These are phyloP conservation scores for Acleris cristana DNA, from an alignment of 2,888 invertebrate species.

Conservation along the genomic window DNA sequence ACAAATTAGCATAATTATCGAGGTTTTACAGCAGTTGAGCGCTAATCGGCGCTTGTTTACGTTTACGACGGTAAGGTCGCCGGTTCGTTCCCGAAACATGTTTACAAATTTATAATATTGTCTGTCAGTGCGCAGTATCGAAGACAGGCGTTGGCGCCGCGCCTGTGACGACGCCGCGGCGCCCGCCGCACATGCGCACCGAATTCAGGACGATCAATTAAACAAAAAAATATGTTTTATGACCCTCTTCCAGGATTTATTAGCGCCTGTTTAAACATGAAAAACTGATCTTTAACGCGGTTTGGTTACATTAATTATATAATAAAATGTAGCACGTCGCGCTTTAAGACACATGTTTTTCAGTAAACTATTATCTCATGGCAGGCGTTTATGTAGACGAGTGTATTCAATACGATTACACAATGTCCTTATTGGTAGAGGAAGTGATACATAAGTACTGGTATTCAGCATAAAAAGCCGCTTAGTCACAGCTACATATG, in stretches of 20 bases:
- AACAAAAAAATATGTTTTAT: constrained; percentile 45
- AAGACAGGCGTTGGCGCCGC: constrained; percentile 34
- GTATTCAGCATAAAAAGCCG: constrained; percentile 30
- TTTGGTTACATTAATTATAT: no score
- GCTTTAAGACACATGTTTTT: constrained; percentile 10
- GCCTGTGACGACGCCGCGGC: constrained; percentile 47
- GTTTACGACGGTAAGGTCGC: constrained; percentile 56
- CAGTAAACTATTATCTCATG: background rate
- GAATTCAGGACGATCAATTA: constrained; percentile 43
- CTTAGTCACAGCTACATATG: constrained; percentile 29
- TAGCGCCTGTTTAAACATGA: constrained; percentile 19
- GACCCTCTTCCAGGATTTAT: constrained; percentile 37
- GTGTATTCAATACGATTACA: constrained; percentile 14
- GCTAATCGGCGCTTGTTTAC: constrained; percentile 33
- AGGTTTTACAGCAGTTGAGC: constrained; percentile 26
- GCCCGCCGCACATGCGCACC: constrained; percentile 46
- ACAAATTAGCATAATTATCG: constrained; percentile 34
- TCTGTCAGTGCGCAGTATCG: constrained; percentile 53
- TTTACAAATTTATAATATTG: constrained; percentile 51
- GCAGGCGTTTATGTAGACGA: constrained; percentile 3
- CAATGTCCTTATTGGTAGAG: constrained; percentile 31
- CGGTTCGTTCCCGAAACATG: constrained; percentile 53
- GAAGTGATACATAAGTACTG: constrained; percentile 33
- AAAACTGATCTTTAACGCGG: no score
- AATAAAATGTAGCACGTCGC: no score